phyloP scores from a whole-genome alignment of 2,113 vertebrate genomes.

The Hymenochirus boettgeri region DNA sequence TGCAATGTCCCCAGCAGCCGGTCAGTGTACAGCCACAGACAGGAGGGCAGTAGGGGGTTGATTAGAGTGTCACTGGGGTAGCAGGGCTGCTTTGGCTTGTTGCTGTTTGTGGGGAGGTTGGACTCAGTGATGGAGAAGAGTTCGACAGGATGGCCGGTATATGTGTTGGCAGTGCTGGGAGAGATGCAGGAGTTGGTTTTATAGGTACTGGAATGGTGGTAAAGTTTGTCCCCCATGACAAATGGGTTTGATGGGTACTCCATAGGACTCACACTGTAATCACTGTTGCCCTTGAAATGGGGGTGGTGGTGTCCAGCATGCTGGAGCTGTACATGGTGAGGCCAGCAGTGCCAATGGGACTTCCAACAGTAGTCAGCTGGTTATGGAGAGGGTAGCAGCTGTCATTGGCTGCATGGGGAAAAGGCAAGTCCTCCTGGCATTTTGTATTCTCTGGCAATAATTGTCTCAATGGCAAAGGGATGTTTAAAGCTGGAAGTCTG shows the following conservation, averaged over 20 bases:
- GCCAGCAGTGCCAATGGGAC: slow-evolving; percentile 77
- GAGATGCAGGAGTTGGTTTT: slow-evolving; percentile 87
- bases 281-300: slow-evolving; percentile 85
- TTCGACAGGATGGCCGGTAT: slow-evolving; percentile 87
- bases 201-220: slow-evolving; percentile 95
- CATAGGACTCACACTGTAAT: slow-evolving; percentile 81
- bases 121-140: slow-evolving; percentile 90
- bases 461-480: slow-evolving; percentile 96
- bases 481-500: slow-evolving; percentile 95
- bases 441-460: slow-evolving; percentile 97
- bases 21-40: slow-evolving; percentile 65
- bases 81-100: slow-evolving; percentile 96
- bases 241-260: slow-evolving; percentile 89
- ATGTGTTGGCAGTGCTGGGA: slow-evolving; percentile 72
- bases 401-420: slow-evolving; percentile 93
- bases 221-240: slow-evolving; percentile 90
- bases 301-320: slow-evolving; percentile 83
- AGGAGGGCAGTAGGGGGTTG: slow-evolving; percentile 79
- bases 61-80: slow-evolving; percentile 92
- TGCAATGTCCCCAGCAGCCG: no score
- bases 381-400: slow-evolving; percentile 86
- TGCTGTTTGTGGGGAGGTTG: slow-evolving; percentile 90
- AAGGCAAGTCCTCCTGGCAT: slow-evolving; percentile 93
- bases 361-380: slow-evolving; percentile 82
- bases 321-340: slow-evolving; percentile 88